Base-by-base conservation (phyloP, 2,113 vertebrate species). In the Microcebus tavaratra region DNA sequence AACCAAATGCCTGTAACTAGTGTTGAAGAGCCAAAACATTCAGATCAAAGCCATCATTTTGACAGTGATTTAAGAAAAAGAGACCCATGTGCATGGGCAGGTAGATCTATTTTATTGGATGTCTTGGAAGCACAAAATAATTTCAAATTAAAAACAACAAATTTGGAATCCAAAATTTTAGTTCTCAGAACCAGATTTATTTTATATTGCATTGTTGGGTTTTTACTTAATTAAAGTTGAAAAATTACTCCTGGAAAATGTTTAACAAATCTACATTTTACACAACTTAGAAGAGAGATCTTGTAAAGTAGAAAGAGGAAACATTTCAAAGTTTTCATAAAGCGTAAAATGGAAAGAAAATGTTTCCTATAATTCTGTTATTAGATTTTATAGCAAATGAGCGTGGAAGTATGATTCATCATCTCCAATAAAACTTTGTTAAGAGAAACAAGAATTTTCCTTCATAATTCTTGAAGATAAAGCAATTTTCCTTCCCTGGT, bases 261-360 rank as follows among this genome's bases (percentile, higher is more conserved):
- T n/a, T 45, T 80, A 94, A 45, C 36, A 90, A 88, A 86, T 68
- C 50, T 75, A 18, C 27, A 45, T 88, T 88, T 80, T 76, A 78
- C 20, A 86, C 36, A 61, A 36, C n/a, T 81, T 90, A 50, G 53
- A 45, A 95, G 90, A 93, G 59, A 89, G 36, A 91, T 36, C 68
- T 94, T 93, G 34, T 12, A 68, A 68, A 75, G 36, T 34, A 78
- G 23, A 82, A 94, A 86, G 23, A 96, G 29, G 59, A 92, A 96
- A 57, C 70, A 76, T 72, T 86, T 88, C 76, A 63, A 91, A 91
- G 45, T 27, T 81, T 97, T 87, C 92, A 88, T 76, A 94, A 73
- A 79, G 42, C 55, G 79, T 83, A 78, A 76, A 63, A 67, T 67
- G 67, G 65, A 88, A 92, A 90, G 75, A 80, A 39, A 85, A 80